Conservation (phyloP, 2,797 vertebrate genomes). For the Crax fasciolata region DNA sequence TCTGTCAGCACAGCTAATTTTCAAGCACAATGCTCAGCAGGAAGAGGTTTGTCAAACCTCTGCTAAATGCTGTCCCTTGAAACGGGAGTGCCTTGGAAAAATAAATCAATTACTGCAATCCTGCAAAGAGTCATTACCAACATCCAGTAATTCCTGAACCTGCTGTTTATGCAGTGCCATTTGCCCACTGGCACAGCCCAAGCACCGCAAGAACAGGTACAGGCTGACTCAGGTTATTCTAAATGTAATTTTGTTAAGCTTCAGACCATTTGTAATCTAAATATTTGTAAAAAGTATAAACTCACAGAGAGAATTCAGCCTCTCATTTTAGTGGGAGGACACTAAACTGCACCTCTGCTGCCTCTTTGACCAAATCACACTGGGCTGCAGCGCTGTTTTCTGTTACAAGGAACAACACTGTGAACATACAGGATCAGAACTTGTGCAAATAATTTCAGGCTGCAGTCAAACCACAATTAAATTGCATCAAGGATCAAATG, state of each 20-base stretch:
- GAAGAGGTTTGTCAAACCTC: constrained; percentile 18
- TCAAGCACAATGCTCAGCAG: fast-evolving
- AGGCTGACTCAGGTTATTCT: background rate
- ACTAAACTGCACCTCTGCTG: background rate
- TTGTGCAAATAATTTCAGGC: constrained; percentile 13
- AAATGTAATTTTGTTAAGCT: constrained; percentile 9
- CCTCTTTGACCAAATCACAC: background rate
- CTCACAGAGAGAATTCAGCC: background rate
- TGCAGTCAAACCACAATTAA: constrained; percentile 44
- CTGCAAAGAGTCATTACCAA: background rate
- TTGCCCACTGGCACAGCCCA: background rate
- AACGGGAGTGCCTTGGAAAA: constrained; percentile 17
- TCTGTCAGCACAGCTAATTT: background rate
- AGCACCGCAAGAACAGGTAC: fast-evolving
- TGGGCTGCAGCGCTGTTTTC: background rate
- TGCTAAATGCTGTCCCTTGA: background rate
- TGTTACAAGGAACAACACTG: background rate
- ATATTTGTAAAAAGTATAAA: constrained; percentile 47
- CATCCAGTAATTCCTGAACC: background rate
- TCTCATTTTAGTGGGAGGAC: constrained; percentile 2
- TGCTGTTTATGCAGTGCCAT: background rate
- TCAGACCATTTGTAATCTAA: background rate
- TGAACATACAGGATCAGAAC: background rate
- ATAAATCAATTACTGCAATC: background rate
- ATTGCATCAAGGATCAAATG: constrained; percentile 41